Evolutionary conservation across 1,140 invertebrate species (phyloP).

Genomic region (Rhopalosiphum padi): DNA sequence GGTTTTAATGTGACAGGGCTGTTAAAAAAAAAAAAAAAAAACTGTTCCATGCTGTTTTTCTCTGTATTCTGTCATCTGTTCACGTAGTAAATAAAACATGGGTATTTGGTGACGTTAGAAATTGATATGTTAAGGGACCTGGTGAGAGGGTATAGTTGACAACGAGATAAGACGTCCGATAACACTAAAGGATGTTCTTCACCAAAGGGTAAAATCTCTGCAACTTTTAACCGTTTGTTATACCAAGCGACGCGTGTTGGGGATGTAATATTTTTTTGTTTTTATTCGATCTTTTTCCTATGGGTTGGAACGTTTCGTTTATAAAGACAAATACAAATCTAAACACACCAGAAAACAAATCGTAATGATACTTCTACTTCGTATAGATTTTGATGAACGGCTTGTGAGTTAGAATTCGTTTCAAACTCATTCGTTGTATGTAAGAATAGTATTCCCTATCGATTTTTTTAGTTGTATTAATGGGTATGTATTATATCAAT

Average conservation of each 20-base stretch:
- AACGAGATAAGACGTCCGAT: constrained; percentile 54
- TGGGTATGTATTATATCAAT: not conserved
- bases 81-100: constrained; percentile 29
- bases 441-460: not conserved
- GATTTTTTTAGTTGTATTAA: not conserved
- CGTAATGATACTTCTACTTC: constrained; percentile 7
- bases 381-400: not conserved
- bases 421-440: not conserved
- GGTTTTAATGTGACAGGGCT: constrained; percentile 18
- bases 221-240: constrained; percentile 32
- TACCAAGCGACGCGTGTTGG: not conserved
- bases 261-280: not conserved
- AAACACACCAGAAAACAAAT: not conserved
- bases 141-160: constrained; percentile 25
- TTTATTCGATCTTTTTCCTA: constrained; percentile 2
- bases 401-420: not conserved
- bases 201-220: constrained; percentile 37
- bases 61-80: constrained; percentile 25
- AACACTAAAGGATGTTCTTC: constrained; percentile 50
- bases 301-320: not conserved
- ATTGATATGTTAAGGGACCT: constrained; percentile 55
- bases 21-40: constrained; percentile 12
- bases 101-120: not conserved
- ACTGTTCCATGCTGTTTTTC: not conserved
- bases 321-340: constrained; percentile 29